phyloP scores from a whole-genome alignment of 2,888 invertebrate species.

The Leucophenga montana region DNA sequence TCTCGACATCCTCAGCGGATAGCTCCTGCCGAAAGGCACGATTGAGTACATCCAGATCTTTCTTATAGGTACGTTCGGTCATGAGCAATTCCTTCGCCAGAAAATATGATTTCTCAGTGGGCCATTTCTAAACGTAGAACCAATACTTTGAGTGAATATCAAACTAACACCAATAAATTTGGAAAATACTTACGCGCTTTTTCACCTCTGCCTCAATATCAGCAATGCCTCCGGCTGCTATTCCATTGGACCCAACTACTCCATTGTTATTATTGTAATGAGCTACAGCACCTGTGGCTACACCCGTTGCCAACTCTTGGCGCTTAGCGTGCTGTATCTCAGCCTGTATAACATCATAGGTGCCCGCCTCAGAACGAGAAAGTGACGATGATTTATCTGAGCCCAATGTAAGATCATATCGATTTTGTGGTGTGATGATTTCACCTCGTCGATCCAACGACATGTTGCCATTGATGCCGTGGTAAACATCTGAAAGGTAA shows the following conservation, averaged over 20 bases:
- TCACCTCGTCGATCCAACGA: conserved; percentile 72
- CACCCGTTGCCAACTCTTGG: conserved; percentile 62
- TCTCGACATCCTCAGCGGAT: conserved; percentile 76
- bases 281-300: conserved; percentile 46
- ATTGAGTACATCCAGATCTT: conserved; percentile 93
- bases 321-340: conserved; percentile 70
- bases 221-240: conserved; percentile 29
- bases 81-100: conserved; percentile 94
- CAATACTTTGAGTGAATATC: neutral
- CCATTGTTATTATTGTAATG: conserved; percentile 57
- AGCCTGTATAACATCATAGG: conserved; percentile 72
- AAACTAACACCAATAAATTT: neutral
- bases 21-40: conserved; percentile 85
- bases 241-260: conserved; percentile 50
- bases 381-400: conserved; percentile 73
- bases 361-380: conserved; percentile 72
- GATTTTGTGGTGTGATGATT: conserved; percentile 61
- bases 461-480: conserved; percentile 73
- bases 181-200: conserved; percentile 56
- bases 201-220: conserved; percentile 69
- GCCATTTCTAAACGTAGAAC: conserved; percentile 79
- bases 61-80: conserved; percentile 96
- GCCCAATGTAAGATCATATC: conserved; percentile 70
- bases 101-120: conserved; percentile 84
- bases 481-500: conserved; percentile 63